Base-by-base conservation (phyloP, 1,140 invertebrate genomes). In the Papilio glaucus region DNA sequence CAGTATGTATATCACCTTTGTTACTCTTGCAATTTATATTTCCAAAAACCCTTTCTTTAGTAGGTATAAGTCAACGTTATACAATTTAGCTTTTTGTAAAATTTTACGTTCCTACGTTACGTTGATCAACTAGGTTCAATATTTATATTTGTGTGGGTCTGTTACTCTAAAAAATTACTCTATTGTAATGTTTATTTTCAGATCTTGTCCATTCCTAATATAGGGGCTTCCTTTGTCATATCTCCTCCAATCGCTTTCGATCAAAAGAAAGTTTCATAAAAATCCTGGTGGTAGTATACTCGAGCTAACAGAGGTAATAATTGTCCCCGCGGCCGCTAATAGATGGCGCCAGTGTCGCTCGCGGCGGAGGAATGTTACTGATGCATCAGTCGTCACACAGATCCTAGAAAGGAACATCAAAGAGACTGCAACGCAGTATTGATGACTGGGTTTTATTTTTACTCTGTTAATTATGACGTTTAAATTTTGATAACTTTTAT, bases 401-500 rank as follows among this genome's bases (percentile, higher is more conserved):
- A 53, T 53, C 49, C 49, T 53, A 53, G 49, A 53, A 24, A 24
- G 49, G 8, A 53, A 53, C 49, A 24, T 53, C 49, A 53, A 53
- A 53, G 49, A 24, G 21, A 53, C 21, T 24, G 9, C 9, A 53
- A 24, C 45, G 2, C 49, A 53, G 21, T 53, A 53, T 53, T 53
- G 49, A 53, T 53, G 49, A 53, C 8, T 9, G 18, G 12, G 18
- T 18, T 53, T 53, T 53, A 53, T 53, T 53, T 53, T 53, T 53
- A 53, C 49, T 53, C 49, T 24, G 49, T 53, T 24, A 53, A 53
- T 53, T 53, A 53, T 53, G 49, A 53, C 49, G 49, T 53, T 53
- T 53, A 12, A 53, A 24, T 3, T 53, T 53, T 53, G 49, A 53
- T 53, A 53, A 24, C 18, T 53, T n/a, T 53, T 24, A 53, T 53